Conservation (phyloP, 2,797 vertebrate species). For the Brachymystax lenok region DNA sequence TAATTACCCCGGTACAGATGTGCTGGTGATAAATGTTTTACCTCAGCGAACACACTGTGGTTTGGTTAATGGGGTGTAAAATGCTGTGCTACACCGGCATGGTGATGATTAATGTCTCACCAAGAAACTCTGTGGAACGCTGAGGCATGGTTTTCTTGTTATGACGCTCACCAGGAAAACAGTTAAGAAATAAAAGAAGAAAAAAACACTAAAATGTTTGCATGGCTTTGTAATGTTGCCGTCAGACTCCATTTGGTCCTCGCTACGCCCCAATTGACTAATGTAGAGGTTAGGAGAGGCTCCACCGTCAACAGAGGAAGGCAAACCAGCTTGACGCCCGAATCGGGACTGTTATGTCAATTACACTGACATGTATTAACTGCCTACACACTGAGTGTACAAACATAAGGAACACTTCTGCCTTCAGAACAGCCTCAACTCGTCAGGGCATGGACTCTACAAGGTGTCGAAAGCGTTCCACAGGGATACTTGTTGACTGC, state of each 20-base stretch:
- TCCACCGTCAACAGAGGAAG: constrained; percentile 63
- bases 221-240: constrained; percentile 56
- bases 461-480: too few relatives aligned
- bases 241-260: constrained; percentile 48
- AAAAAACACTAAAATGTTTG: constrained; percentile 44
- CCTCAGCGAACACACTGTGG: constrained; percentile 27
- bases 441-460: too few relatives aligned
- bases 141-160: constrained; percentile 42
- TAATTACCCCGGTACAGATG: constrained; percentile 33
- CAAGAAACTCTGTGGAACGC: constrained; percentile 34
- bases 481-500: too few relatives aligned
- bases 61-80: constrained; percentile 51
- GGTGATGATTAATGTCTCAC: constrained; percentile 44
- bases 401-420: not conserved
- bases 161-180: constrained; percentile 34
- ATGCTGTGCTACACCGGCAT: constrained; percentile 8
- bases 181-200: not conserved
- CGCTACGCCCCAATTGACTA: constrained; percentile 48
- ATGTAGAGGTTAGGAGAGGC: constrained; percentile 34
- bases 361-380: constrained; percentile 33
- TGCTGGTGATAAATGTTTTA: constrained; percentile 41
- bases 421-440: too few relatives aligned
- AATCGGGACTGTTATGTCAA: constrained; percentile 54
- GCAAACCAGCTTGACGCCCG: constrained; percentile 36
- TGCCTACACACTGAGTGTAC: too few relatives aligned